These are phyloP conservation scores for Anastatus disparis DNA, from an alignment of 1,140 invertebrate species.

Conservation along the genomic window DNA sequence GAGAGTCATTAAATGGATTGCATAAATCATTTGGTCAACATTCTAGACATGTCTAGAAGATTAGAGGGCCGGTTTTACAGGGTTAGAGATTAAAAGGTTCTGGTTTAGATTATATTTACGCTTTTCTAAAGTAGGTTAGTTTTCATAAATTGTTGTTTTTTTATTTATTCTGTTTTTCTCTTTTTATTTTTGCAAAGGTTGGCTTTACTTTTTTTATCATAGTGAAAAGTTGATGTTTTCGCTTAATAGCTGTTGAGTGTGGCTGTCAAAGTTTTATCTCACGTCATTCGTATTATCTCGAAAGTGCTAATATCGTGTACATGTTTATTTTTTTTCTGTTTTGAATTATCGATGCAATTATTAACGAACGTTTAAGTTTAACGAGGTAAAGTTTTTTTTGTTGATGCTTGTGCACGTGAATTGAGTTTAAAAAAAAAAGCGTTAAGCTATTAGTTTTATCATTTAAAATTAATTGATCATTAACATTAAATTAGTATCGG, in stretches of 20 bases:
- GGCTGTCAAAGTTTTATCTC: slow-evolving; percentile 1
- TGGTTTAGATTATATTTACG: slow-evolving; percentile 26
- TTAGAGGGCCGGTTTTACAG: slow-evolving; percentile 27
- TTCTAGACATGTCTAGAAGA: slow-evolving; percentile 12
- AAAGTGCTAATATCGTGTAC: not conserved
- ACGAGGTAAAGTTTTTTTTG: too few relatives aligned
- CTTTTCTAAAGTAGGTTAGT: slow-evolving; percentile 16
- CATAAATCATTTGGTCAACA: slow-evolving; percentile 30
- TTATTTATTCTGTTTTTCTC: not conserved
- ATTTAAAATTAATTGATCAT: too few relatives aligned
- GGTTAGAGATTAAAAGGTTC: slow-evolving; percentile 25
- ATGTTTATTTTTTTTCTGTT: too few relatives aligned
- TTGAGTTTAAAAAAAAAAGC: too few relatives aligned
- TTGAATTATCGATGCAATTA: too few relatives aligned
- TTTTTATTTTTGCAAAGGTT: not conserved
- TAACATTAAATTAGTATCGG: too few relatives aligned
- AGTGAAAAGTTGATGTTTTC: slow-evolving; percentile 11
- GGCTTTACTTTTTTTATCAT: not conserved
- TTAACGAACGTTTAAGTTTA: too few relatives aligned
- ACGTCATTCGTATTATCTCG: not conserved
- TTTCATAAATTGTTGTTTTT: not conserved
- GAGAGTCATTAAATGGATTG: slow-evolving; percentile 37
- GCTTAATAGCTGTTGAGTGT: not conserved
- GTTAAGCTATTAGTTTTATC: too few relatives aligned
- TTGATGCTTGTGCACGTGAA: too few relatives aligned